phyloP scores from a whole-genome alignment of 2,797 vertebrate species.

The Xenops minutus region DNA sequence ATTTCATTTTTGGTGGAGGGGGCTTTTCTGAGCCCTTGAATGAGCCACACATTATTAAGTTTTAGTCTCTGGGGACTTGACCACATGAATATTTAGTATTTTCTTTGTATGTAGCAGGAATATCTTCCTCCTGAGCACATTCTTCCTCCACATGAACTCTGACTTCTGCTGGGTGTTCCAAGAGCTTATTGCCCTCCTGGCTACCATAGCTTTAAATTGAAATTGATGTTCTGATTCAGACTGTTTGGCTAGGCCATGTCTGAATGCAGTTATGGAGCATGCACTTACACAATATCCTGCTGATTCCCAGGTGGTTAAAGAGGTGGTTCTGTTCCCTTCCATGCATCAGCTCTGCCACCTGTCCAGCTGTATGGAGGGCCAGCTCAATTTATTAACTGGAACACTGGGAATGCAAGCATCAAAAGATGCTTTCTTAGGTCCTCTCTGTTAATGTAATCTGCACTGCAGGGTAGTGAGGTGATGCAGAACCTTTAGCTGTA shows the following conservation, averaged over 20 bases:
- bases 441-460: background rate
- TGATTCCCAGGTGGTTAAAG: background rate
- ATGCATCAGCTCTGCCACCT: background rate
- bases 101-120: background rate
- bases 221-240: background rate
- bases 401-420: background rate
- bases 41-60: fast-evolving
- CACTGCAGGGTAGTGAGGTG: background rate
- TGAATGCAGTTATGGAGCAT: background rate
- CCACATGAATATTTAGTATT: background rate
- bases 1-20: background rate
- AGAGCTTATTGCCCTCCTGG: background rate
- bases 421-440: background rate
- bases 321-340: background rate
- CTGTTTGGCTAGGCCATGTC: background rate
- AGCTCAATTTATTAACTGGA: background rate
- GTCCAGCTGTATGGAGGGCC: background rate
- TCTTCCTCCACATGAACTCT: background rate
- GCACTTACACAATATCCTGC: background rate
- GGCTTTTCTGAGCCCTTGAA: background rate
- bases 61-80: background rate
- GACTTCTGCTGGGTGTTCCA: background rate
- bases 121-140: background rate
- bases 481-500: background rate
- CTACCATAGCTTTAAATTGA: background rate